A percentile compares a stretch with the other conserved stretches of the same genome.
Evolutionary conservation across 2,797 vertebrate genomes (phyloP).

Genomic region (Catostomus latipinnis): DNA sequence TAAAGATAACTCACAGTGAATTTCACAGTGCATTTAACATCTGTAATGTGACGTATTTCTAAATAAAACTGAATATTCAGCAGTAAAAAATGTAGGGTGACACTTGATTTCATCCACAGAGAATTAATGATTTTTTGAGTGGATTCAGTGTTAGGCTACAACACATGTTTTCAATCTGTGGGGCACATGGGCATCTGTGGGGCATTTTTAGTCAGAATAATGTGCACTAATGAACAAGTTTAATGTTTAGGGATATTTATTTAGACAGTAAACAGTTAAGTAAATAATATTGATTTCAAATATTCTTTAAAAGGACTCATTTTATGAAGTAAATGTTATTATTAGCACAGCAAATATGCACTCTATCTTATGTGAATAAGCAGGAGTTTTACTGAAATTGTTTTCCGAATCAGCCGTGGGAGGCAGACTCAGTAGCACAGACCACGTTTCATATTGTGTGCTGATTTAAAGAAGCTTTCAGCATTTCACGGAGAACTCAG

Average conservation of each 20-base stretch:
- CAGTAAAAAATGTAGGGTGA: neutral
- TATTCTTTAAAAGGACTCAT: too few relatives aligned
- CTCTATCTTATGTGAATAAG: neutral
- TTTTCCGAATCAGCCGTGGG: neutral
- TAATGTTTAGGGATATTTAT: too few relatives aligned
- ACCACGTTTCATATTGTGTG: constrained; percentile 5
- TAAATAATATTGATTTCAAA: neutral
- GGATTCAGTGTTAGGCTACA: too few relatives aligned
- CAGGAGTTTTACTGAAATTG: neutral
- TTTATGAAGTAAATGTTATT: too few relatives aligned
- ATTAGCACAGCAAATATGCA: neutral
- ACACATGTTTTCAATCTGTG: too few relatives aligned
- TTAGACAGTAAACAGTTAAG: too few relatives aligned
- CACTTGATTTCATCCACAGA: neutral
- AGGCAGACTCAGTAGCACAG: neutral
- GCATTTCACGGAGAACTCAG: constrained; percentile 14
- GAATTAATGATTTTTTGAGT: too few relatives aligned
- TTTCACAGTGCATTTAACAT: neutral
- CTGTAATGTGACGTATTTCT: neutral
- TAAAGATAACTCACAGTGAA: too few relatives aligned
- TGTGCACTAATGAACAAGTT: too few relatives aligned
- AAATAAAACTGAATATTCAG: neutral
- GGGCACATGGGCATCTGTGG: too few relatives aligned
- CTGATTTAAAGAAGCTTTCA: constrained; percentile 25
- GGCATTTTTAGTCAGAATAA: too few relatives aligned